A percentile compares a stretch with the other conserved stretches of the same genome.
Conservation (phyloP, 2,113 vertebrate genomes). For the Tenrec ecaudatus region DNA sequence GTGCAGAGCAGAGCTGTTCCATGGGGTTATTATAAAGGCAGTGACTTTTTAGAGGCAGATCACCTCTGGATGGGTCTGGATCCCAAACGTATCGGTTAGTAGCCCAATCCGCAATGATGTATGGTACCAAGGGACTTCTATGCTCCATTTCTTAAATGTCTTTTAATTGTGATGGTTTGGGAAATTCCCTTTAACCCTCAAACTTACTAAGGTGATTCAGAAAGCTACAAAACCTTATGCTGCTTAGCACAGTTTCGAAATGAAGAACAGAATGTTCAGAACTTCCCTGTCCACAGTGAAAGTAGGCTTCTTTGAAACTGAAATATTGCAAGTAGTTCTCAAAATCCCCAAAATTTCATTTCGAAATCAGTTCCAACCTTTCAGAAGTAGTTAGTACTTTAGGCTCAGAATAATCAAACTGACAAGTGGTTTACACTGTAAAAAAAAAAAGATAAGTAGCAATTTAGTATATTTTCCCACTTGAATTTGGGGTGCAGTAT, state of each 20-base stretch:
- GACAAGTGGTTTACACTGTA: conserved; percentile 75
- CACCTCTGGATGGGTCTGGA: neutral
- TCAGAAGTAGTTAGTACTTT: conserved; percentile 37
- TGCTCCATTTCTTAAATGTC: neutral
- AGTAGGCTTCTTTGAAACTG: neutral
- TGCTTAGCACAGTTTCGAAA: conserved; percentile 34
- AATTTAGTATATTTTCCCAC: conserved; percentile 71
- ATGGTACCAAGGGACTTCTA: neutral
- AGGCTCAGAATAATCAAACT: conserved; percentile 57
- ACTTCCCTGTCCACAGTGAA: neutral
- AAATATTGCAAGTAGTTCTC: conserved; percentile 33
- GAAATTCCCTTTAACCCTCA: conserved; percentile 48
- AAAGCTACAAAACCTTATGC: conserved; percentile 34
- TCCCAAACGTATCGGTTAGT: neutral
- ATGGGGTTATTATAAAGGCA: neutral
- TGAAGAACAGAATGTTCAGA: conserved; percentile 10
- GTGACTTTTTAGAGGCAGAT: neutral
- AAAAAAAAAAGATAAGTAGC: conserved; percentile 65
- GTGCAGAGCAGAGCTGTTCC: neutral
- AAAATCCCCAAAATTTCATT: conserved; percentile 24
- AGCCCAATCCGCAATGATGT: neutral
- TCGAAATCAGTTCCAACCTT: conserved; percentile 25
- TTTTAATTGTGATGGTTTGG: neutral
- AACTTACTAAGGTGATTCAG: conserved; percentile 34
- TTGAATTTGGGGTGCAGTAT: conserved; percentile 73